Conservation (phyloP, 2,797 vertebrate species). For the Paedocypris micromegethes region DNA sequence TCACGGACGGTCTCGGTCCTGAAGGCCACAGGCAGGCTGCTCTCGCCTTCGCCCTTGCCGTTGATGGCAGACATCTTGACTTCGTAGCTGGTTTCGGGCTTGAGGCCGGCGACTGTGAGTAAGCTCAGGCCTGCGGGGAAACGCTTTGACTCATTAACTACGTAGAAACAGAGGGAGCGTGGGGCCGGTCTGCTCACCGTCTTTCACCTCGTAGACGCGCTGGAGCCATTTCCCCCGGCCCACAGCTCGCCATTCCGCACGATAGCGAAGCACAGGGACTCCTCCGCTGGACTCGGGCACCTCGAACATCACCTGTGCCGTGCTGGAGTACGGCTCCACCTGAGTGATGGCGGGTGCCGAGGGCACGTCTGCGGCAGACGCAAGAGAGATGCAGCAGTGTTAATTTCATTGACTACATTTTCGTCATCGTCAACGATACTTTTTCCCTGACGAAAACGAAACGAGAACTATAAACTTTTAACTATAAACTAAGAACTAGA, state of each 20-base stretch:
- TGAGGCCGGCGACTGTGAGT: slow-evolving; percentile 81
- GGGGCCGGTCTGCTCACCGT: slow-evolving; percentile 67
- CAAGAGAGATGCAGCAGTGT: slow-evolving; percentile 12
- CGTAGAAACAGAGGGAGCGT: background rate
- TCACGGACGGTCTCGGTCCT: slow-evolving; percentile 96
- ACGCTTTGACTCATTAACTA: slow-evolving; percentile 24
- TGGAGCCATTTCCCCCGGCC: slow-evolving; percentile 74
- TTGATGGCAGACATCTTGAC: slow-evolving; percentile 90
- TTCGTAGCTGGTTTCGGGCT: slow-evolving; percentile 82
- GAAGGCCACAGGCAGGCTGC: slow-evolving; percentile 75
- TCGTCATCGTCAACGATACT: too few species aligned
- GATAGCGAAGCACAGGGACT: slow-evolving; percentile 87
- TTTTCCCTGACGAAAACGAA: too few species aligned
- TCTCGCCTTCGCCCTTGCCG: slow-evolving; percentile 90
- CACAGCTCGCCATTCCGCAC: slow-evolving; percentile 77
- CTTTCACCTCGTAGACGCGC: slow-evolving; percentile 72
- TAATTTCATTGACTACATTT: too few species aligned
- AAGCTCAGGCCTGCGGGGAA: slow-evolving; percentile 66
- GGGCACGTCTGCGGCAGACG: slow-evolving; percentile 77
- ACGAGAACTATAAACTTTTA: too few species aligned
- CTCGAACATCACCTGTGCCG: slow-evolving; percentile 82
- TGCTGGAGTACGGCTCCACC: slow-evolving; percentile 89
- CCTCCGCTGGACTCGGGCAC: slow-evolving; percentile 90
- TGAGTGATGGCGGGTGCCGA: slow-evolving; percentile 81
- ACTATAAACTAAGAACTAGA: too few species aligned